Evolutionary conservation across 2,113 vertebrate genomes (phyloP).

Genomic region (Clarias macrocephalus): DNA sequence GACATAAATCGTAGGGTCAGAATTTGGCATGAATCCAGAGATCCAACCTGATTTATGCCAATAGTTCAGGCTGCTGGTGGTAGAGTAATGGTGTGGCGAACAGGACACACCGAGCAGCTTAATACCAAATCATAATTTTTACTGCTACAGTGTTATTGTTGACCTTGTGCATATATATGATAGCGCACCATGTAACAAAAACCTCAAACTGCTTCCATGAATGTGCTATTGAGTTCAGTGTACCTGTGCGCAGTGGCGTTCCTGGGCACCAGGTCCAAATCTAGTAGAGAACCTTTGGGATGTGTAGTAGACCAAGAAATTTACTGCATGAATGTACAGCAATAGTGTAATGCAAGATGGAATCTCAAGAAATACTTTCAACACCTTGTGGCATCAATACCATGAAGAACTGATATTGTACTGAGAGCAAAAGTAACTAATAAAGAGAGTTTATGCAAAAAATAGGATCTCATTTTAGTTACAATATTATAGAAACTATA

Average conservation of each 20-base stretch:
- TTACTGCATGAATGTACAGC: background rate
- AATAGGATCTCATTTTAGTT: slow-evolving; percentile 3
- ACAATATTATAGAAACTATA: background rate
- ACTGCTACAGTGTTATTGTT: background rate
- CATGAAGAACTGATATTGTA: background rate
- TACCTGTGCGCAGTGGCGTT: background rate
- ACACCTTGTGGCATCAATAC: background rate
- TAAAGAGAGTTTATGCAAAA: background rate
- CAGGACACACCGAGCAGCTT: background rate
- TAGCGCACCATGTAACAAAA: too few species aligned
- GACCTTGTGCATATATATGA: background rate
- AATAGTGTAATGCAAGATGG: background rate
- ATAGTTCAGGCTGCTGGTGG: background rate
- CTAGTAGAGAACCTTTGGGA: background rate
- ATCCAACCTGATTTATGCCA: background rate
- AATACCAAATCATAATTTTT: background rate
- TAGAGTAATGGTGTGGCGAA: background rate
- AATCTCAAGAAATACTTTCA: background rate
- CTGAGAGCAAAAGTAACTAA: background rate
- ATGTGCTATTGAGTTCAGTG: background rate
- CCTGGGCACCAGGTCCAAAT: background rate
- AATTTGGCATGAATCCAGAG: background rate
- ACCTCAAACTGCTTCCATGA: background rate
- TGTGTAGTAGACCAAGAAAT: background rate
- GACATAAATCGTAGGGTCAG: background rate